phyloP scores from a whole-genome alignment of 2,888 invertebrate species.

The Chloroclysta siterata region DNA sequence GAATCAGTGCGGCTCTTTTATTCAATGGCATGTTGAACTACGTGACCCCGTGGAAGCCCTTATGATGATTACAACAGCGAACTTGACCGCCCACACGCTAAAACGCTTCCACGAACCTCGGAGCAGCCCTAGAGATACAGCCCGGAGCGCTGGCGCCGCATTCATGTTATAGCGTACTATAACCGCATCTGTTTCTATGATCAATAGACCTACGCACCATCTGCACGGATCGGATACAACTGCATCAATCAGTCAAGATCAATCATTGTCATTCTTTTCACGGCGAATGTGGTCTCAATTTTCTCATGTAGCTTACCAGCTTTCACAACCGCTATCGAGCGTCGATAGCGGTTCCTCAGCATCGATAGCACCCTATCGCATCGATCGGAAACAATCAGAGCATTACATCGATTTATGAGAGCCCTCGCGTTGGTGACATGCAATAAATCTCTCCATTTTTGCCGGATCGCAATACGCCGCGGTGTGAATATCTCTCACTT shows the following conservation, averaged over 20 bases:
- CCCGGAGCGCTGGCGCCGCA: constrained; percentile 31
- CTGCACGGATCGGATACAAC: constrained; percentile 39
- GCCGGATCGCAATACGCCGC: constrained; percentile 52
- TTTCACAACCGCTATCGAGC: constrained; percentile 67
- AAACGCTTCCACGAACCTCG: constrained; percentile 55
- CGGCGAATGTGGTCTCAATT: constrained; percentile 49
- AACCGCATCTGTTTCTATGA: constrained; percentile 49
- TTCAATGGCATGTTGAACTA: constrained; percentile 63
- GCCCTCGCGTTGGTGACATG: constrained; percentile 61
- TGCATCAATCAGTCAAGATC: constrained; percentile 54
- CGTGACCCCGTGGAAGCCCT: constrained; percentile 64
- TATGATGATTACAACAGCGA: constrained; percentile 70
- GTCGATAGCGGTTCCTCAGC: constrained; percentile 55
- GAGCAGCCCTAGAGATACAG: constrained; percentile 49
- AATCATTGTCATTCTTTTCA: constrained; percentile 60
- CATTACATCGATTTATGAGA: constrained; percentile 73
- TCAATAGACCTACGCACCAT: constrained; percentile 46
- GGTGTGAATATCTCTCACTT: constrained; percentile 50
- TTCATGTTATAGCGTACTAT: constrained; percentile 25
- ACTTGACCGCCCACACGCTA: constrained; percentile 77
- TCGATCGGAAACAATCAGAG: constrained; percentile 62
- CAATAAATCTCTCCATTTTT: constrained; percentile 68
- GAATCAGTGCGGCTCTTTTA: constrained; percentile 67
- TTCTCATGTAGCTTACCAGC: constrained; percentile 51
- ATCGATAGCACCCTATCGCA: constrained; percentile 63